Evolutionary conservation across 1,140 invertebrate species (phyloP).

Genomic region (Eurosta solidaginis): DNA sequence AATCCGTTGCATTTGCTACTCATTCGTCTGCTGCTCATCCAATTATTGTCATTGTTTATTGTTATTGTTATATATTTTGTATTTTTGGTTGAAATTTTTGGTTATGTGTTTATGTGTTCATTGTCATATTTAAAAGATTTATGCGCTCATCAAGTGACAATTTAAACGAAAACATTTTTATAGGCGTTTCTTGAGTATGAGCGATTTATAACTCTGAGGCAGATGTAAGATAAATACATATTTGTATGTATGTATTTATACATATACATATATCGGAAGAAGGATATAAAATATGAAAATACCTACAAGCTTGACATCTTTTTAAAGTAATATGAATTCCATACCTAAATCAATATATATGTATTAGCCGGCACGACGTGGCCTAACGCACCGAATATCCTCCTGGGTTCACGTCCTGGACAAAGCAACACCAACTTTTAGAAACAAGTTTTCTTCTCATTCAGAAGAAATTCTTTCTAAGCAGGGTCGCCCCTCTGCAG

Average conservation of each 20-base stretch:
- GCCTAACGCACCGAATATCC: too few species aligned
- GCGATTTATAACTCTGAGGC: neutral
- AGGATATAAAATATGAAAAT: neutral
- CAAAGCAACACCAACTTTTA: too few species aligned
- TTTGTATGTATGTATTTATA: neutral
- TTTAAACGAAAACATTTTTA: constrained; percentile 7
- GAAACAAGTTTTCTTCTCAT: too few species aligned
- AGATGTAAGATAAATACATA: neutral
- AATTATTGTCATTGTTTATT: neutral
- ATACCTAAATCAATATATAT: neutral
- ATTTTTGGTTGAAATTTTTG: neutral
- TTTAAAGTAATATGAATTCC: neutral
- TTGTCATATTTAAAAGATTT: neutral
- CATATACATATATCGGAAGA: neutral
- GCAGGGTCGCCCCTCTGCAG: too few species aligned
- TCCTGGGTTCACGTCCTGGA: too few species aligned
- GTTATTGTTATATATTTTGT: neutral
- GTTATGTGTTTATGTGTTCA: constrained; percentile 1
- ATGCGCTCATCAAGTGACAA: neutral
- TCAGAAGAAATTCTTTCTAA: too few species aligned
- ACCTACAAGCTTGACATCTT: neutral
- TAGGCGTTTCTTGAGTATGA: neutral
- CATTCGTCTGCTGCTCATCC: neutral
- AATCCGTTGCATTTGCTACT: neutral
- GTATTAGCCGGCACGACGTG: too few species aligned